Evolutionary conservation across 2,888 invertebrate species (phyloP).

Genomic region (Drosophila nigricruria): DNA sequence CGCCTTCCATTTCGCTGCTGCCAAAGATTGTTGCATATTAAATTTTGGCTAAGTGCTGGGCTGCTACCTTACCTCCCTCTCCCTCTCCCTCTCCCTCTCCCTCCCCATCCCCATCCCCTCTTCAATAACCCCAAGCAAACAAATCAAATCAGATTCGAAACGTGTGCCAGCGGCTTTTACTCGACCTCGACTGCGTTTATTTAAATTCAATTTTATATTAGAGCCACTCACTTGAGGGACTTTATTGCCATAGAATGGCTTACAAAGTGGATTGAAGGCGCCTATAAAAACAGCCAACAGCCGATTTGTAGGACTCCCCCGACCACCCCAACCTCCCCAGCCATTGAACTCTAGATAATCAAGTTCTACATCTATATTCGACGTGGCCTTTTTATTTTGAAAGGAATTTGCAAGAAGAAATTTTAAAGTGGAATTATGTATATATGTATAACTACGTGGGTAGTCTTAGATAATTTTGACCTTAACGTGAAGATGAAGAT

Average conservation of each 20-base stretch:
- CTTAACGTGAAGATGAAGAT: not conserved
- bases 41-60: conserved; percentile 73
- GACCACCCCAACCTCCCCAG: too few species aligned
- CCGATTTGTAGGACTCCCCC: conserved; percentile 10
- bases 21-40: conserved; percentile 80
- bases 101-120: not conserved
- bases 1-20: conserved; percentile 45
- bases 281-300: conserved; percentile 48
- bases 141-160: conserved; percentile 75
- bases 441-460: not conserved
- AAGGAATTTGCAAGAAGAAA: not conserved
- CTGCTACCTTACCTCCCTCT: not conserved
- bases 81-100: not conserved
- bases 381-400: not conserved
- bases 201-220: conserved; percentile 81
- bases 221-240: conserved; percentile 69
- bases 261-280: conserved; percentile 74
- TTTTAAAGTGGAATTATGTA: not conserved
- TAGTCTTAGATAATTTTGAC: not conserved
- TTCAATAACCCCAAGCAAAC: conserved; percentile 46
- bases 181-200: conserved; percentile 73
- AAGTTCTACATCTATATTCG: conserved; percentile 1
- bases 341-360: not conserved
- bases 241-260: conserved; percentile 73
- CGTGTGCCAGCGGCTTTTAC: conserved; percentile 62